Conservation (phyloP, 2,113 vertebrate genomes). For the Hyaena hyaena region DNA sequence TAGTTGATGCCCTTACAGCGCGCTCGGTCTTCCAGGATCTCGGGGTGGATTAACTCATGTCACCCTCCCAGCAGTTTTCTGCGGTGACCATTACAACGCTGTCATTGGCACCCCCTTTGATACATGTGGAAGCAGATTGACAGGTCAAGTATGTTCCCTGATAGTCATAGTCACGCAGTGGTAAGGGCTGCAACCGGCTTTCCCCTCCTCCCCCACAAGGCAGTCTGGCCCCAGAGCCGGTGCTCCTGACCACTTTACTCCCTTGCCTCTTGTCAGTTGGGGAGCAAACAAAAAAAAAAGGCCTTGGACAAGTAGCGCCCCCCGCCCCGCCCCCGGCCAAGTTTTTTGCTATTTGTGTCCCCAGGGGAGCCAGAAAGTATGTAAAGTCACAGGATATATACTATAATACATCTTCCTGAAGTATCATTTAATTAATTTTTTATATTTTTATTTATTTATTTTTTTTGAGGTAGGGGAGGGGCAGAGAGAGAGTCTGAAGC, state of each 20-base stretch:
- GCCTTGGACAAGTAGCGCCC: neutral
- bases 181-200: neutral
- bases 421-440: neutral
- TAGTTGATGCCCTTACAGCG: neutral
- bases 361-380: neutral
- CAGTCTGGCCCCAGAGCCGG: neutral
- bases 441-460: neutral
- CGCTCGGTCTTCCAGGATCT: neutral
- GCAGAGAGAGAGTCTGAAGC: too few species aligned
- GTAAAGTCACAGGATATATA: neutral
- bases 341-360: neutral
- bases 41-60: neutral
- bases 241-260: neutral
- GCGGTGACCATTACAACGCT: neutral
- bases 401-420: neutral
- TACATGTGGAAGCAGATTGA: neutral
- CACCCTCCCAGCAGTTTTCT: neutral
- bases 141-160: neutral
- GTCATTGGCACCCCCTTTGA: neutral
- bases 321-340: rapidly evolving
- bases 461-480: too few species aligned
- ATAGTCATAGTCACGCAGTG: neutral
- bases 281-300: neutral
- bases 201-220: neutral
- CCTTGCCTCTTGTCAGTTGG: neutral